Percentiles rank a stretch among this genome's conserved stretches.
phyloP scores from a whole-genome alignment of 2,888 invertebrate genomes.

The Dioctria linearis region DNA sequence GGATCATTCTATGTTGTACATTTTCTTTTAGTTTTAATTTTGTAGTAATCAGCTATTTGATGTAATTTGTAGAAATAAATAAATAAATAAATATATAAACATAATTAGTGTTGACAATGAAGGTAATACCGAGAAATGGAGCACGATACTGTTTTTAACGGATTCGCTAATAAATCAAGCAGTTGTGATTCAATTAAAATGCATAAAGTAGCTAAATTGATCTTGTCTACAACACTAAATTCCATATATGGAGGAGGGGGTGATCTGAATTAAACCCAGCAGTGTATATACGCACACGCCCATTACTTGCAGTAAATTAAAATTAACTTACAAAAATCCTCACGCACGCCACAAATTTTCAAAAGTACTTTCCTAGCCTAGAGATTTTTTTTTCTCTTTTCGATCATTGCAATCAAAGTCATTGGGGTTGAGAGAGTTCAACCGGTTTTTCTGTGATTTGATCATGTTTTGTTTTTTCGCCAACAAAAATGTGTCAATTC shows the following conservation, averaged over 20 bases:
- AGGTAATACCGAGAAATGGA: constrained; percentile 15
- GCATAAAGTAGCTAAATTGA: constrained; percentile 12
- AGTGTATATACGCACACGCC: constrained; percentile 20
- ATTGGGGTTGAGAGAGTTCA: background rate
- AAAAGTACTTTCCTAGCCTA: background rate
- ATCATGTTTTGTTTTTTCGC: background rate
- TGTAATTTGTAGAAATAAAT: too few relatives aligned
- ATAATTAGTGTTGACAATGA: constrained; percentile 42
- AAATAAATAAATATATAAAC: too few relatives aligned
- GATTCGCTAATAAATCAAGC: constrained; percentile 27
- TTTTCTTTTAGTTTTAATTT: too few relatives aligned
- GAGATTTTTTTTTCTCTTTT: background rate
- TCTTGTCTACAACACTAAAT: background rate
- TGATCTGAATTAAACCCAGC: background rate
- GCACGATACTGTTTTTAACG: constrained; percentile 3
- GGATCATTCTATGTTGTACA: too few relatives aligned
- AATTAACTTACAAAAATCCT: constrained; percentile 34
- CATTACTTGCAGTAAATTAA: constrained; percentile 34
- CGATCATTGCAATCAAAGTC: background rate
- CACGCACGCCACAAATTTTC: background rate
- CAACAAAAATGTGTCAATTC: too few relatives aligned
- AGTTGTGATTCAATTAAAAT: constrained; percentile 37
- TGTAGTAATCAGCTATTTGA: too few relatives aligned
- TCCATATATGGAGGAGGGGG: background rate
- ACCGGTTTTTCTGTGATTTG: background rate